Conservation (phyloP, 2,888 invertebrate genomes). For the Eilema depressum region DNA sequence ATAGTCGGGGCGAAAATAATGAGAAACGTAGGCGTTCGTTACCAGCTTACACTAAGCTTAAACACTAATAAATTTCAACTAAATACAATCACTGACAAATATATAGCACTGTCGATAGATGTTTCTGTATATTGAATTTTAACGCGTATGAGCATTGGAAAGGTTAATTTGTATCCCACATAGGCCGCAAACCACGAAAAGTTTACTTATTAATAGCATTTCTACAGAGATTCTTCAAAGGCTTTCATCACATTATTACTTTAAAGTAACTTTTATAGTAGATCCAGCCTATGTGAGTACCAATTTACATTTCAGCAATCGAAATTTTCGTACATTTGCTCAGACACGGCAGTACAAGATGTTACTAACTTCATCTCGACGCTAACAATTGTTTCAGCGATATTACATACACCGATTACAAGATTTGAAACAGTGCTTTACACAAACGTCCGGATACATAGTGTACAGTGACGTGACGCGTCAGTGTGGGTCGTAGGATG, state of each 20-base stretch:
- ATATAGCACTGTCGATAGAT: slow-evolving; percentile 35
- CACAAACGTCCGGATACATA: not conserved
- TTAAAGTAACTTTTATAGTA: not conserved
- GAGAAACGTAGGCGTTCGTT: slow-evolving; percentile 63
- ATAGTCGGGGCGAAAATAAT: slow-evolving; percentile 53
- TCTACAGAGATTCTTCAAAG: not conserved
- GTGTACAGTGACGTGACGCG: not conserved
- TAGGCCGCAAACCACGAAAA: not conserved
- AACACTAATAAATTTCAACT: slow-evolving; percentile 79
- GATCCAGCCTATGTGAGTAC: not conserved
- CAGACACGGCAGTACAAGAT: not conserved
- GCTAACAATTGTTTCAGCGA: not conserved
- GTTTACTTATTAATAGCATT: not conserved
- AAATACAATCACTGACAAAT: slow-evolving; percentile 60
- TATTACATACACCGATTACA: not conserved
- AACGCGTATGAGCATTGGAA: slow-evolving; percentile 30
- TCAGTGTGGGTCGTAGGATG: not conserved
- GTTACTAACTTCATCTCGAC: not conserved
- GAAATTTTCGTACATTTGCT: not conserved
- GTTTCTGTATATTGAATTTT: slow-evolving; percentile 21
- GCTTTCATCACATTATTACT: not conserved
- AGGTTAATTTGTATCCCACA: slow-evolving; percentile 17
- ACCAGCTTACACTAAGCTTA: slow-evolving; percentile 71
- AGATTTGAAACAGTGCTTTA: not conserved
- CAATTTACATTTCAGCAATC: slow-evolving; percentile 8